A percentile compares a stretch with the other conserved stretches of the same genome.
phyloP scores from a whole-genome alignment of 1,140 invertebrate genomes.

The Orussus abietinus region DNA sequence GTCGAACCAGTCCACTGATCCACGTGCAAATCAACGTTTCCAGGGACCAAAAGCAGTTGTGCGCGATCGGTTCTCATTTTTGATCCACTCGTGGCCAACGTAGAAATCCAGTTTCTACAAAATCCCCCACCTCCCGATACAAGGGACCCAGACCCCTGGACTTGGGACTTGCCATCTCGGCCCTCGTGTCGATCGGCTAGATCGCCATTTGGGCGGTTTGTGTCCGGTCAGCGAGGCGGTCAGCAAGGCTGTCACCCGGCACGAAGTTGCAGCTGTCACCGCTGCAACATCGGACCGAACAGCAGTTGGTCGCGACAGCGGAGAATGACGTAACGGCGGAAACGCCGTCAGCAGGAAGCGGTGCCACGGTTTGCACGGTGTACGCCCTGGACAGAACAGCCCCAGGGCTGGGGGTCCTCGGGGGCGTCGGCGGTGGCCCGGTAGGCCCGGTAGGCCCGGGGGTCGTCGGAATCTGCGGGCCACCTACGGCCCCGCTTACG shows the following conservation, averaged over 20 bases:
- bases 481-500: constrained; percentile 35
- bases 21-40: too few species aligned
- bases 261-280: constrained; percentile 12
- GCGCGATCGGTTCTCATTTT: too few species aligned
- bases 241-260: constrained; percentile 17
- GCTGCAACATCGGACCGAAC: background rate
- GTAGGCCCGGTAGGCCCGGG: constrained; percentile 17
- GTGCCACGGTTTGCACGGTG: constrained; percentile 47
- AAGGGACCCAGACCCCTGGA: too few species aligned
- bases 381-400: constrained; percentile 52
- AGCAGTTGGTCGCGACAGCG: background rate
- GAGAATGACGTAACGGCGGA: constrained; percentile 41
- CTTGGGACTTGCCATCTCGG: too few species aligned
- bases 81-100: too few species aligned
- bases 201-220: too few species aligned
- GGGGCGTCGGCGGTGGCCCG: constrained; percentile 38
- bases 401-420: constrained; percentile 50
- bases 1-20: too few species aligned
- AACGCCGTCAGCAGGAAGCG: constrained; percentile 31
- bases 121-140: too few species aligned
- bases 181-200: too few species aligned
- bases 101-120: too few species aligned
- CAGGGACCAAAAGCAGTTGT: too few species aligned
- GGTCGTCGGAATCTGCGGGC: constrained; percentile 44
- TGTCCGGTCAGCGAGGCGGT: too few species aligned